Evolutionary conservation across 2,797 vertebrate genomes (phyloP), one percentile per base, ranked within the genome.

Genomic region (Leucoraja ocellata): DNA sequence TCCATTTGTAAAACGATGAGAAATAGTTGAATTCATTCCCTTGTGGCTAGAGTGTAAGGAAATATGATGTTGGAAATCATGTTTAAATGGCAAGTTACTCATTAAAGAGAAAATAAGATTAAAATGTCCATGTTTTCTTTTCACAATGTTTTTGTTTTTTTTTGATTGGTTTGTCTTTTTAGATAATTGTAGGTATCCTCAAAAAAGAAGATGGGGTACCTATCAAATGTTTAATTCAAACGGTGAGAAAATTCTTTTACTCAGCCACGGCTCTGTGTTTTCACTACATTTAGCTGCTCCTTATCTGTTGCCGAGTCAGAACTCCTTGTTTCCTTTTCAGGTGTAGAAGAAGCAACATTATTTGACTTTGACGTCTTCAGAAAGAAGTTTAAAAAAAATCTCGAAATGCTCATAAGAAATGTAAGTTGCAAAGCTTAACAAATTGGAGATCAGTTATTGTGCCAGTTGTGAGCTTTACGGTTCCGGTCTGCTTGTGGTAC

Each of bases 151-250:
- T 73, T 80, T 10, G 28, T 61, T 61, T 76, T 68, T 93, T 28
- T 39, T 25, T 78, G 46, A 28, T 84, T n/a, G 14, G 21, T 23
- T 68, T 93, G 0, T 93, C 93, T 94, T 93, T 93, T 83, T 94
- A 99, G 99, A 97, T 95, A 95, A 96, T 88, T 96, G 98, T 5
- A 95, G 96, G 93, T 96, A 97, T 94, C 96, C 95, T 74, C 95
- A 97, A 93, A 97, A 96, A 94, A 97, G 96, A 93, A 92, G 95
- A n/a, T 99, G 99, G 99, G 94, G 96, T 91, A 97, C 97, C 93
- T 97, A 96, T 94, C 97, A 97, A 93, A 97, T 99, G 95, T 93
- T 93, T 39, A 97, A 97, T 94, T 95, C 95, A 94, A 94, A 94
- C 95, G 98, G 99, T 98, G 96, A 91, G 63, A 36, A 65, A 94